A percentile compares a stretch with the other conserved stretches of the same genome.
These are phyloP conservation scores for Rapana venosa DNA, from an alignment of 2,888 invertebrate genomes.

Conservation along the genomic window DNA sequence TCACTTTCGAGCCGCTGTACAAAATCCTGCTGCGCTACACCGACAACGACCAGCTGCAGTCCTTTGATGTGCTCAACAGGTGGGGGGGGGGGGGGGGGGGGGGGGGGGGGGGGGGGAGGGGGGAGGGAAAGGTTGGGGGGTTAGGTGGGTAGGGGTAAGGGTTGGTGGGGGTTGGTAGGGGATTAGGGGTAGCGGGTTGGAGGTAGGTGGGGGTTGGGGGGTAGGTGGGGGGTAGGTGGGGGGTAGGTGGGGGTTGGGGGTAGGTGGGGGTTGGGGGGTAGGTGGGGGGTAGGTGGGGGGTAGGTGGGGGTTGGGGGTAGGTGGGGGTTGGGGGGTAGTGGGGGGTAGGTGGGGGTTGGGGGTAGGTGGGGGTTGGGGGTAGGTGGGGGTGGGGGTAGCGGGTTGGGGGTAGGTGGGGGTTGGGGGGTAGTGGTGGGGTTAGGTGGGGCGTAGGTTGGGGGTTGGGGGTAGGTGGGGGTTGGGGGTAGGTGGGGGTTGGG, in stretches of 20 bases:
- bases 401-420: not conserved
- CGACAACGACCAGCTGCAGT: slow-evolving; percentile 38
- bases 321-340: too few species aligned
- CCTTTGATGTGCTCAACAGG: slow-evolving; percentile 26
- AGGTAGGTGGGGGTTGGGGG: not conserved
- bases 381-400: not conserved
- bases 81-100: not conserved
- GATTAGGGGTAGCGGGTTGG: too few species aligned
- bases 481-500: not conserved
- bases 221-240: not conserved
- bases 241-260: too few species aligned
- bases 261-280: not conserved
- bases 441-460: not conserved
- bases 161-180: not conserved
- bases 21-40: slow-evolving; percentile 34
- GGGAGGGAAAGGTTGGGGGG: not conserved
- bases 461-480: not conserved
- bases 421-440: not conserved
- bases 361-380: too few species aligned
- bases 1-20: slow-evolving; percentile 41
- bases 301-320: too few species aligned
- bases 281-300: too few species aligned
- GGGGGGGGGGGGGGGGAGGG: not conserved
- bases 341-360: too few species aligned
- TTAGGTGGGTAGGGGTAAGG: not conserved